phyloP scores from a whole-genome alignment of 37 sponge, comb jelly and placozoan genomes.

The Halisarca cf. caerulea region DNA sequence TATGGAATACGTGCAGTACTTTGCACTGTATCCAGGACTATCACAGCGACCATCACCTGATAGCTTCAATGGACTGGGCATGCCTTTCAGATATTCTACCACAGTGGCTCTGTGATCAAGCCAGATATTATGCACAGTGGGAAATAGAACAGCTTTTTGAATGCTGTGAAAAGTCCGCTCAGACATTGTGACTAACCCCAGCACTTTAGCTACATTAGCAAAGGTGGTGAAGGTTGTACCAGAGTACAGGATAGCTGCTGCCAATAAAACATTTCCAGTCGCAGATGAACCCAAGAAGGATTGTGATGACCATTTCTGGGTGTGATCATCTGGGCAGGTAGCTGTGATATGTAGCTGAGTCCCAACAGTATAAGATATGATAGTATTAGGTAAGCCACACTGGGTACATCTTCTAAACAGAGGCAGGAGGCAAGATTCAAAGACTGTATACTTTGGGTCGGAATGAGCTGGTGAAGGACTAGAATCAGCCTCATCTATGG shows the following conservation, averaged over 20 bases:
- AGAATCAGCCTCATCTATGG: too few species aligned
- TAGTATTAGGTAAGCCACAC: too few species aligned
- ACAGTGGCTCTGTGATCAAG: not conserved
- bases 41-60: conserved; percentile 47
- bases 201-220: not conserved
- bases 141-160: not conserved
- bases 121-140: not conserved
- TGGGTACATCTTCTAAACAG: too few species aligned
- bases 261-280: not conserved
- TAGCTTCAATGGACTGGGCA: not conserved
- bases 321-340: not conserved
- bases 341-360: conserved; percentile 12
- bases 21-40: conserved; percentile 40
- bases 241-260: not conserved
- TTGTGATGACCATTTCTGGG: not conserved
- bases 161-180: not conserved
- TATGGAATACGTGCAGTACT: conserved; percentile 42
- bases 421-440: too few species aligned
- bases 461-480: too few species aligned
- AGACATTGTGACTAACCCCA: not conserved
- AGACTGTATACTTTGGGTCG: too few species aligned
- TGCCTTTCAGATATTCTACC: not conserved
- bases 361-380: too few species aligned
- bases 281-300: not conserved
- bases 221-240: not conserved